Evolutionary conservation across 2,113 vertebrate species (phyloP).

Genomic region (Heteronetta atricapilla): DNA sequence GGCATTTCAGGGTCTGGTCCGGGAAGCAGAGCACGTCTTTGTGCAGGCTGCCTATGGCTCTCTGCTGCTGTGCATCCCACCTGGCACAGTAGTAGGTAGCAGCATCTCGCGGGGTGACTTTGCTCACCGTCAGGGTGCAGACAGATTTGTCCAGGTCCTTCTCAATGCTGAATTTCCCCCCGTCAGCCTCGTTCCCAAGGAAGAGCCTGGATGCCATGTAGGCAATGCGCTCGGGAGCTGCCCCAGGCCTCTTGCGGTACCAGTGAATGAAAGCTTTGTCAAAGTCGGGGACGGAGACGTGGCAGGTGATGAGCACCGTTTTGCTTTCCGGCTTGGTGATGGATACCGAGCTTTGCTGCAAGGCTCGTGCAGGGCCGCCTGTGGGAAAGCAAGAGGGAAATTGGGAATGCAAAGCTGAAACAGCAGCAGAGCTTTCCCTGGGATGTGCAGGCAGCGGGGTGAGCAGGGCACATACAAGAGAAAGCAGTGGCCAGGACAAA

Average conservation of each 20-base stretch:
- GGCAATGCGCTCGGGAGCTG: background rate
- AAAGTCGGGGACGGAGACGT: background rate
- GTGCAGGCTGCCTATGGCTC: background rate
- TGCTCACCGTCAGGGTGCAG: background rate
- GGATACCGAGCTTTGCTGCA: background rate
- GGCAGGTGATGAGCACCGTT: background rate
- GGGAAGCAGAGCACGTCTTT: too few species aligned
- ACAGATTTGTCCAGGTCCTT: background rate
- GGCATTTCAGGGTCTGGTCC: too few species aligned
- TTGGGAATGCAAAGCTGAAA: too few species aligned
- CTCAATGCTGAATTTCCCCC: background rate
- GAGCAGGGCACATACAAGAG: too few species aligned
- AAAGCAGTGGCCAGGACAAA: too few species aligned
- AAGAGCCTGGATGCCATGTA: background rate
- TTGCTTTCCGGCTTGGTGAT: constrained; percentile 5
- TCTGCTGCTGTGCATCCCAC: background rate
- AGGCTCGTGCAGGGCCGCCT: background rate
- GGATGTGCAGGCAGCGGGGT: too few species aligned
- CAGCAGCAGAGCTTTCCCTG: too few species aligned
- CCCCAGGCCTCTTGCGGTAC: background rate
- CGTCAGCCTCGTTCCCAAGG: background rate
- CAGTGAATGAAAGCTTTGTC: background rate
- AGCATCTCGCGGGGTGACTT: background rate
- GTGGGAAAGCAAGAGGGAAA: background rate
- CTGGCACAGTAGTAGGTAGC: background rate